Evolutionary conservation across 2,888 invertebrate species (phyloP), one percentile per base, ranked within the genome.

Genomic region (Stenoptilia bipunctidactyla): DNA sequence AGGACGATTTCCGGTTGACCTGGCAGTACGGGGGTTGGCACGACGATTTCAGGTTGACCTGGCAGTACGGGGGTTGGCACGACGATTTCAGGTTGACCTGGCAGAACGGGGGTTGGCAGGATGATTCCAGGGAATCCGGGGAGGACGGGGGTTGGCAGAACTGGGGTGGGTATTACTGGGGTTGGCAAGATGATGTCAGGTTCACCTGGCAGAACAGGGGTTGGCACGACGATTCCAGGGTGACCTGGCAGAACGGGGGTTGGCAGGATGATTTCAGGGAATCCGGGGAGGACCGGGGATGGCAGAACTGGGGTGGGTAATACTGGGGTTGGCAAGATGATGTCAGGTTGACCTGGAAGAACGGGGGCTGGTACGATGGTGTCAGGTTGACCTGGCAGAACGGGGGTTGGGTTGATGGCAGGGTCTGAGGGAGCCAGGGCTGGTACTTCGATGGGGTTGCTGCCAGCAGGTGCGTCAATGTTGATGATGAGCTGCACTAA

Each of bases 401-500:
- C n/a, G n/a, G n/a, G n/a, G n/a, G n/a, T n/a, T n/a, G n/a, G n/a
- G n/a, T n/a, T n/a, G n/a, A n/a, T n/a, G n/a, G n/a, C n/a, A n/a
- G n/a, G n/a, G n/a, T n/a, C n/a, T n/a, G n/a, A n/a, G n/a, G n/a
- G n/a, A 8, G 20, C 30, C 30, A 12, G 30, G 3, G n/a, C 30
- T 30, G 9, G n/a, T 2, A 8, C 30, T 3, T 9, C 30, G 3
- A 30, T n/a, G 12, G 30, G 30, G 30, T 30, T 30, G 30, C 6
- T 3, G 9, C n/a, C n/a, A 10, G 4, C n/a, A 10, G 53, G 53
- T 13, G 56, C 58, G 33, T 64, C 58, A 10, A 69, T 48, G 51
- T 69, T 70, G 33, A 72, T 58, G 45, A 68, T 58, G 46, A 61
- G 46, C 52, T 61, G 62, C 50, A 70, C 69, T 34, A 69, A 44